Evolutionary conservation across 92 coral and sea anemone genomes (phyloP), one percentile per base, ranked within the genome.

Genomic region (Phenganax marumi): DNA sequence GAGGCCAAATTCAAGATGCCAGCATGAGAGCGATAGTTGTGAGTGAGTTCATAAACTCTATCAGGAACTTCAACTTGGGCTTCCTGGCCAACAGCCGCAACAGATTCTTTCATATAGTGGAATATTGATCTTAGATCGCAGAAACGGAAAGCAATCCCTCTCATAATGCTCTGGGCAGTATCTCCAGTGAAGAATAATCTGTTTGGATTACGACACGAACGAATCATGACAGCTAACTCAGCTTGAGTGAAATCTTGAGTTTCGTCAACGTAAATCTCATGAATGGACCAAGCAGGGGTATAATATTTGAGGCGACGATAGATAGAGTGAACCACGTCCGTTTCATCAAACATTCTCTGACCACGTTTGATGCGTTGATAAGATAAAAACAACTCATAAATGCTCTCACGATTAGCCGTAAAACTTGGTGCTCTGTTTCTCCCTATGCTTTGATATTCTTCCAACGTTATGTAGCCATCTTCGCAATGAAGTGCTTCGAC

Each of bases 191-290:
- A 92, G 79, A 95, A 95, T 58, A 95, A 81, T 24, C 92, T 86
- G 70, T 95, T 90, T 22, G 93, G 98, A 84, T 90, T 81, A 50
- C 97, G 95, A 55, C 97, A 90, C 70, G 97, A 92, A 43, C 92
- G 94, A 53, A 95, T 95, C 19, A 95, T 86, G n/a, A 95, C 75
- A 13, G 90, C 88, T 75, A 95, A 72, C 76, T 95, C 98, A 9
- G 98, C 95, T 83, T 95, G 97, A 14, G 98, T 90, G 88, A 95
- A 95, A 75, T 95, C 98, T 84, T 95, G 98, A 3, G 98, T 95
- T 79, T 95, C 98, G 53, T 95, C 98, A 3, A 95, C 98, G 62
- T 92, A 95, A 26, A 95, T 86, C 47, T 89, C 89, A 70, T 95
- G 98, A 60, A 95, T 84, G 25, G 98, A 95, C 98, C 97, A 95